Conservation (phyloP, 1,140 invertebrate species). For the Coptotermes formosanus region DNA sequence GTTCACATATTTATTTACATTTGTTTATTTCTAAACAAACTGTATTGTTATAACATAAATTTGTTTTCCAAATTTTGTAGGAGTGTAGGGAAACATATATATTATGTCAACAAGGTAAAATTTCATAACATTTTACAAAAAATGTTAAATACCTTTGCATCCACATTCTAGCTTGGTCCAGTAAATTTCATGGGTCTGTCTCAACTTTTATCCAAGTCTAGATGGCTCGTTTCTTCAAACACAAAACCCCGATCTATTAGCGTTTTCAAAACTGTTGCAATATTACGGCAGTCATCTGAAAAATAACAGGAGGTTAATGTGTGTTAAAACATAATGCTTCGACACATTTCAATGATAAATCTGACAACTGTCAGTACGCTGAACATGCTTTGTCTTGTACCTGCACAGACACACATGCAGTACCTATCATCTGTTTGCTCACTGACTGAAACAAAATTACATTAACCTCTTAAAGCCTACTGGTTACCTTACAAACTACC, state of each 20-base stretch:
- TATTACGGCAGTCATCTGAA: slow-evolving; percentile 9
- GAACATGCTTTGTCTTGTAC: neutral
- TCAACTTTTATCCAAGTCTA: neutral
- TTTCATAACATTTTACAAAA: neutral
- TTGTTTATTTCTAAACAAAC: no score
- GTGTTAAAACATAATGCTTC: neutral
- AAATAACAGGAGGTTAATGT: neutral
- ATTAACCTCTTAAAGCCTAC: no score
- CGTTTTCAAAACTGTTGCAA: neutral
- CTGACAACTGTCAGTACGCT: neutral
- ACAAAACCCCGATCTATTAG: neutral
- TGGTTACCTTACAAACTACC: no score
- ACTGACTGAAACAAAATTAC: no score
- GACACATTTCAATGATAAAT: neutral
- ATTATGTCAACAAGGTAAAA: no score
- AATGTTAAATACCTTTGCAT: neutral
- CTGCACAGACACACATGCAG: neutral
- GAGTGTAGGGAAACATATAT: no score
- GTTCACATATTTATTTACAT: no score
- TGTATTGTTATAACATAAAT: no score
- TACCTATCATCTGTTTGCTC: neutral
- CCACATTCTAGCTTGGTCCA: neutral
- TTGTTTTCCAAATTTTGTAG: no score
- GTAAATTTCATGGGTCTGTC: neutral
- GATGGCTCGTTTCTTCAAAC: neutral